Evolutionary conservation across 2,888 invertebrate species (phyloP).

Genomic region (Noctua pronuba): DNA sequence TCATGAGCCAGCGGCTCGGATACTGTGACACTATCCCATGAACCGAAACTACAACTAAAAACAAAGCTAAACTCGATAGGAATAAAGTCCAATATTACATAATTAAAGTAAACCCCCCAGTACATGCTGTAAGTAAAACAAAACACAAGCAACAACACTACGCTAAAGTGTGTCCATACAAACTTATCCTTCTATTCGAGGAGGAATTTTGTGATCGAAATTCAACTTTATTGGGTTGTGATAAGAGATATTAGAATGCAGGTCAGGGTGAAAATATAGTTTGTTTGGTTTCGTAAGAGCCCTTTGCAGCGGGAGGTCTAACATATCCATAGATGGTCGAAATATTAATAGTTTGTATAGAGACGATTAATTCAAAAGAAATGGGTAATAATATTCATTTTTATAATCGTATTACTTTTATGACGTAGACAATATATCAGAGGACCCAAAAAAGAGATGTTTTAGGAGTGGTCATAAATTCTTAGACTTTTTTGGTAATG

Average conservation of each 20-base stretch:
- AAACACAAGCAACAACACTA: conserved; percentile 79
- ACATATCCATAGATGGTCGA: conserved; percentile 75
- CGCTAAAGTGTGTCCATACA: conserved; percentile 72
- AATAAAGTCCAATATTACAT: conserved; percentile 70
- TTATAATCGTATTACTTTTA: conserved; percentile 74
- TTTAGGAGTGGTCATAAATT: conserved; percentile 45
- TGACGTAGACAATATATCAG: conserved; percentile 70
- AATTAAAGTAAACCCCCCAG: conserved; percentile 63
- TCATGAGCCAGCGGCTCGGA: conserved; percentile 84
- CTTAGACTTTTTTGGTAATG: conserved; percentile 27
- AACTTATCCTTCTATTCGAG: conserved; percentile 57
- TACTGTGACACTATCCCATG: conserved; percentile 85
- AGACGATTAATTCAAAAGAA: conserved; percentile 78
- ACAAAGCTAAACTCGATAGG: conserved; percentile 53
- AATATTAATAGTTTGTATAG: conserved; percentile 82
- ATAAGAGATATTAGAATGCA: conserved; percentile 61
- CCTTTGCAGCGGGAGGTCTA: conserved; percentile 82
- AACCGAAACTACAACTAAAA: conserved; percentile 61
- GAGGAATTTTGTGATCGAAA: conserved; percentile 62
- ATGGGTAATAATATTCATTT: conserved; percentile 76
- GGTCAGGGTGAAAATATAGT: conserved; percentile 51
- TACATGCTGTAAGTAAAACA: conserved; percentile 81
- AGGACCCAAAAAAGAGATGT: conserved; percentile 47
- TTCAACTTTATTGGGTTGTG: conserved; percentile 68
- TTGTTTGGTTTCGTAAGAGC: conserved; percentile 71